A percentile compares a stretch with the other conserved stretches of the same genome.
These are phyloP conservation scores for Scaptomyza reducta DNA, from an alignment of 2,888 invertebrate genomes.

Conservation along the genomic window DNA sequence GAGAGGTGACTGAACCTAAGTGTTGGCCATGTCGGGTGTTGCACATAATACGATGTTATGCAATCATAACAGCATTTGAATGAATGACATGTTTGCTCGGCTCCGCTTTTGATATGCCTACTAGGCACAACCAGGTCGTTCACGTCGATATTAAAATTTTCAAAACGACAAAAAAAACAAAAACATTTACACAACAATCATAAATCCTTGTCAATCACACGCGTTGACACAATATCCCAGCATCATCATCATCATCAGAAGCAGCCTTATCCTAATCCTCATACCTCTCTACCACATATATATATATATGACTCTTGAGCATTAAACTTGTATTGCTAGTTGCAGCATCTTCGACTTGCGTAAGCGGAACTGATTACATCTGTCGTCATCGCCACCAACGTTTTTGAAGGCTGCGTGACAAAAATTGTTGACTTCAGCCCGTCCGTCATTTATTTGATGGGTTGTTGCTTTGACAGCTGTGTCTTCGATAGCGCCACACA, in stretches of 20 bases:
- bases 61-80: slow-evolving; percentile 77
- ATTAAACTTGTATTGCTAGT: slow-evolving; percentile 57
- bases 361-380: slow-evolving; percentile 76
- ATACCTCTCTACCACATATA: not conserved
- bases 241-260: slow-evolving; percentile 67
- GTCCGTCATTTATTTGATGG: slow-evolving; percentile 71
- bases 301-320: slow-evolving; percentile 4
- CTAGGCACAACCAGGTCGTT: slow-evolving; percentile 62
- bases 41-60: slow-evolving; percentile 53
- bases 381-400: slow-evolving; percentile 33
- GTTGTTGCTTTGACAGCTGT: slow-evolving; percentile 63
- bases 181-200: slow-evolving; percentile 72
- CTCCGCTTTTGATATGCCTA: slow-evolving; percentile 33
- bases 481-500: slow-evolving; percentile 48
- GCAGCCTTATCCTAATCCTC: slow-evolving; percentile 30
- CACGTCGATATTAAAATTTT: slow-evolving; percentile 70
- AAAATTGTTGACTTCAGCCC: slow-evolving; percentile 58
- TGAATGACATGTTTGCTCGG: slow-evolving; percentile 39
- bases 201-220: slow-evolving; percentile 82
- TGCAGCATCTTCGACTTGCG: slow-evolving; percentile 63
- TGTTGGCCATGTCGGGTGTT: slow-evolving; percentile 13
- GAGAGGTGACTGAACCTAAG: slow-evolving; percentile 66
- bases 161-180: slow-evolving; percentile 31
- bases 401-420: slow-evolving; percentile 71
- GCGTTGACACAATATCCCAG: slow-evolving; percentile 60